Evolutionary conservation across 2,888 invertebrate species (phyloP), one percentile per base, ranked within the genome.

Genomic region (Drosophila kanekoi): DNA sequence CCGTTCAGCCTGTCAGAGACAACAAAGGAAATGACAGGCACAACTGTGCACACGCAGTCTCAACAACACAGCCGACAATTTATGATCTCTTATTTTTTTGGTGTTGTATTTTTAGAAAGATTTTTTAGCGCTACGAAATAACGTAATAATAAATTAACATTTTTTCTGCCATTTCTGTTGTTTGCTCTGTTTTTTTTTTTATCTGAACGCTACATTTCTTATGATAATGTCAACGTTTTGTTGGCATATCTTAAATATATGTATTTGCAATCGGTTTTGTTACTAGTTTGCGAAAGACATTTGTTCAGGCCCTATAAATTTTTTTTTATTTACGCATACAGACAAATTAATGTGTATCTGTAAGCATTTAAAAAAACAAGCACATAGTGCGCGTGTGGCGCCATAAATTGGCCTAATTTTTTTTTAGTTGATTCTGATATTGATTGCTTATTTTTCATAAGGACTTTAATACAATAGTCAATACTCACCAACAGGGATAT

Each of bases 371-470:
- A 23, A 53, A 47, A 23, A n/a, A 28, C 35, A 33, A 14, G 5
- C 28, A 16, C n/a, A 57, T 23, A 23, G 23, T 23, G 23, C 23
- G 28, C 23, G 23, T 73, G 53, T 56, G 67, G 59, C 67, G 67
- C 67, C 72, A 53, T 73, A 57, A 73, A 72, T 37, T 73, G 73
- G 44, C 56, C 35, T 33, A 33, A 45, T 80, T 82, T 83, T 82
- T 83, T 73, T 71, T 77, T 71, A 77, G 75, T 75, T 82, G 72
- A 79, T 76, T 81, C 51, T 63, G 59, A 61, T 84, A 84, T 85
- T 84, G 88, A 84, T 82, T 84, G 75, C 63, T 76, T 76, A 87
- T 85, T 77, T 83, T 81, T 73, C 43, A 58, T 67, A 35, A 9
- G 23, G 38, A 57, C 69, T 63, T 67, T 57, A 69, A 68, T 69